phyloP scores from a whole-genome alignment of 2,113 vertebrate species.

The Oryzias javanicus region DNA sequence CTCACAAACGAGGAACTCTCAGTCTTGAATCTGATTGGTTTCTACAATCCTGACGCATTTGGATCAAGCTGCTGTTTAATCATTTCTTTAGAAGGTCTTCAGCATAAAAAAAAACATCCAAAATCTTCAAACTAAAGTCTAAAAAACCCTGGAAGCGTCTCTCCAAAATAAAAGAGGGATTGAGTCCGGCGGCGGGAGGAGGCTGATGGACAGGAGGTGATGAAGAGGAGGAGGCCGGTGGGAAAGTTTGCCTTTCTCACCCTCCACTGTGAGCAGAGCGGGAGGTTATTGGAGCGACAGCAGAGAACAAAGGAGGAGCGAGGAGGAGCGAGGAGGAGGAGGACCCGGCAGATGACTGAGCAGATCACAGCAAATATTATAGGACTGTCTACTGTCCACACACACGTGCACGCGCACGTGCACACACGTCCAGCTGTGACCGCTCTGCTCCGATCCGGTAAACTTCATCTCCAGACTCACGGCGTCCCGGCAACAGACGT shows the following conservation, averaged over 20 bases:
- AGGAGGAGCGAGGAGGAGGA: constrained; percentile 22
- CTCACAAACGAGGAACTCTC: too few relatives aligned
- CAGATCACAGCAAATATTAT: constrained; percentile 53
- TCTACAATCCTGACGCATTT: too few relatives aligned
- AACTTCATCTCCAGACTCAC: constrained; percentile 48
- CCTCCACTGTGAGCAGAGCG: constrained; percentile 32
- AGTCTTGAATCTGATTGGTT: too few relatives aligned
- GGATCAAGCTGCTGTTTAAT: too few relatives aligned
- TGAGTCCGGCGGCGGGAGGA: not conserved
- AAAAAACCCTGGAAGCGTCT: too few relatives aligned
- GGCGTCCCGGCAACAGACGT: constrained; percentile 53
- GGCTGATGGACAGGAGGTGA: constrained; percentile 6
- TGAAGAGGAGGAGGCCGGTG: constrained; percentile 35
- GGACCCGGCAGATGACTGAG: constrained; percentile 16
- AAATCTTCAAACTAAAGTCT: too few relatives aligned
- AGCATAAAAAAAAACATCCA: too few relatives aligned
- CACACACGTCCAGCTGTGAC: constrained; percentile 63
- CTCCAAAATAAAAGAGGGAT: not conserved
- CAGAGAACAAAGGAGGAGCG: constrained; percentile 47
- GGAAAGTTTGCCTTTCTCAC: constrained; percentile 77
- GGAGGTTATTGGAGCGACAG: constrained; percentile 44
- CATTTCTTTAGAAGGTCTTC: too few relatives aligned
- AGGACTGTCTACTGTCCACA: constrained; percentile 32
- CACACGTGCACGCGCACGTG: not conserved
- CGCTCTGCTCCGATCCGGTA: constrained; percentile 42